Evolutionary conservation across 1,140 invertebrate species (phyloP).

Genomic region (Berghia stephanieae): DNA sequence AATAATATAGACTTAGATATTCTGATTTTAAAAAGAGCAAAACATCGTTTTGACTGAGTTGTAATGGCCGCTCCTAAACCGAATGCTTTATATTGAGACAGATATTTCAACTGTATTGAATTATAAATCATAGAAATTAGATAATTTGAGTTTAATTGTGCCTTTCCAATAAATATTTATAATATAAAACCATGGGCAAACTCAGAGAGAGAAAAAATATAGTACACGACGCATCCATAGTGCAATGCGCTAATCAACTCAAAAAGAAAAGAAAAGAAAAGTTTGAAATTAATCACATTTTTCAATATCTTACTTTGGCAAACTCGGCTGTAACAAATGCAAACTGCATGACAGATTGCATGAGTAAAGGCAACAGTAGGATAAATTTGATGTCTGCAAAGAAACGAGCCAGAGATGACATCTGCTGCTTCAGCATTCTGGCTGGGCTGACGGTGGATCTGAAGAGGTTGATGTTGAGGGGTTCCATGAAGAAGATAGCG

Average conservation of each 20-base stretch:
- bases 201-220: no score
- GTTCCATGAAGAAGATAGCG: slow-evolving; percentile 46
- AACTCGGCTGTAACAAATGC: slow-evolving; percentile 50
- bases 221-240: no score
- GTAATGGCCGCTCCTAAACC: no score
- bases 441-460: slow-evolving; percentile 5
- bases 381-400: slow-evolving; percentile 41
- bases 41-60: no score
- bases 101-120: no score
- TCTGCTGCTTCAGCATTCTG: slow-evolving; percentile 38
- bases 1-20: no score
- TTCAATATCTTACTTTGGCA: slow-evolving; percentile 43
- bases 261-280: background rate
- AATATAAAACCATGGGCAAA: no score
- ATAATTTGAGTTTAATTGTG: no score
- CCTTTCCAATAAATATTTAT: no score
- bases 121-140: no score
- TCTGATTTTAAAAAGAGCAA: no score
- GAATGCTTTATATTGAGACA: no score
- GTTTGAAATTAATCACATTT: background rate
- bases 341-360: slow-evolving; percentile 47
- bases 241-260: background rate
- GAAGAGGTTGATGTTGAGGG: slow-evolving; percentile 35
- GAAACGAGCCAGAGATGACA: slow-evolving; percentile 46
- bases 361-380: slow-evolving; percentile 39